Evolutionary conservation across 1,140 invertebrate species (phyloP).

Genomic region (Drosophila mojavensis): DNA sequence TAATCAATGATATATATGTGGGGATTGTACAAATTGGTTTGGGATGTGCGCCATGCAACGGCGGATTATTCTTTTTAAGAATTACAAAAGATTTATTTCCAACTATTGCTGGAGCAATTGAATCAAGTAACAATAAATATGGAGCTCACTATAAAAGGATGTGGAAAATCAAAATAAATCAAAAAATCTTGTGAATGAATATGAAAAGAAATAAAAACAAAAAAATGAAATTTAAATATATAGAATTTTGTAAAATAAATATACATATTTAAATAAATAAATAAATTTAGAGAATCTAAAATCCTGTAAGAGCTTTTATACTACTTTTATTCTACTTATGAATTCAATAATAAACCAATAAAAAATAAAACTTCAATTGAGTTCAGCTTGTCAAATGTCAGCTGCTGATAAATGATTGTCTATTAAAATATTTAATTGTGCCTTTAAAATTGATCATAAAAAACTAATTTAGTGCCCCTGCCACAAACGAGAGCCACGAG

Average conservation of each 20-base stretch:
- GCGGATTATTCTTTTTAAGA: constrained; percentile 15
- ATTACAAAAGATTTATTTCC: constrained; percentile 52
- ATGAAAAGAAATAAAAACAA: neutral
- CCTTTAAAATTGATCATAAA: constrained; percentile 31
- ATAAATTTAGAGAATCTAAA: no score
- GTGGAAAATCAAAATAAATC: neutral
- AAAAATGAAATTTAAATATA: neutral
- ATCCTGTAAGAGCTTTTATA: neutral
- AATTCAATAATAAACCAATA: no score
- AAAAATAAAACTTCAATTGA: constrained; percentile 23
- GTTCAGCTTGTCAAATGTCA: neutral
- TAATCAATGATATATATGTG: constrained; percentile 71
- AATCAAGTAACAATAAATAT: neutral
- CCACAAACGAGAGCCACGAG: constrained; percentile 30
- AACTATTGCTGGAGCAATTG: constrained; percentile 21
- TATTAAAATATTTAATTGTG: constrained; percentile 35
- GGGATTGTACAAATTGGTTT: constrained; percentile 27
- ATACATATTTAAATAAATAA: neutral
- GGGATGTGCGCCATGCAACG: constrained; percentile 20
- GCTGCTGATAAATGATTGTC: constrained; percentile 8
- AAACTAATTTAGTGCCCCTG: constrained; percentile 22
- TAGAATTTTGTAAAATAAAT: neutral
- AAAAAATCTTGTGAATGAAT: neutral
- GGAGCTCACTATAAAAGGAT: neutral
- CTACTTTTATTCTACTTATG: no score